Evolutionary conservation across 2,888 invertebrate species (phyloP), one percentile per base, ranked within the genome.

Genomic region (Drepanosiphum platanoidis): DNA sequence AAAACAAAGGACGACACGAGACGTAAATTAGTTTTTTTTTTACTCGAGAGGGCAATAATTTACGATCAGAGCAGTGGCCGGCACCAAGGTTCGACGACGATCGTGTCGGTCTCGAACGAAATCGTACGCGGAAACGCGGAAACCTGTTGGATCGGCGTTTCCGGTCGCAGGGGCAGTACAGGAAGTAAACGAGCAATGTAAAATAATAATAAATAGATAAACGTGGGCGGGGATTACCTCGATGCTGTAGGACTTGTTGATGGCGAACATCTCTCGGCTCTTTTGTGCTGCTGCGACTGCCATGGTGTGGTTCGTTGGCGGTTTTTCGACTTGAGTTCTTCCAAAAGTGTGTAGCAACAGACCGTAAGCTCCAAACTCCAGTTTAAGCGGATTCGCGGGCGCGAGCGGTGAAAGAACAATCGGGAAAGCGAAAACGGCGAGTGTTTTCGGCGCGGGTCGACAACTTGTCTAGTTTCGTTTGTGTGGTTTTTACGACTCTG

Each of bases 191-290:
- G 30, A 64, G 22, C 4, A 34, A 75, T 34, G 58, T n/a, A n/a
- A 75, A 75, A 61, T 58, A 61, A 27, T 27, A 27, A 64, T 27
- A 27, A 30, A 61, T 22, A 61, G n/a, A n/a, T 52, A 22, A 27
- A 11, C 30, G n/a, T 32, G 22, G 30, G 18, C 46, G 32, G 32
- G 18, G 70, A 91, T 94, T 92, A 97, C 97, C 95, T 97, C 97
- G 91, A 97, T 96, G 92, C 96, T 97, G 93, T 97, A 97, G 88
- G 96, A 96, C 91, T 97, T 97, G 92, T 97, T 97, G 92, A 97
- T 97, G 90, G 97, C 96, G 93, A 97, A 97, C 94, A 96, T 95
- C 91, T 97, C 96, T 90, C 97, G 94, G 92, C 96, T 97, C 92
- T 96, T 96, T 92, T 96, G 96, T 88, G 96, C 96, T 90, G 96